Percentiles rank a stretch among this genome's conserved stretches.
These are phyloP conservation scores for Podabrus alpinus DNA, from an alignment of 2,888 invertebrate genomes.

Conservation along the genomic window DNA sequence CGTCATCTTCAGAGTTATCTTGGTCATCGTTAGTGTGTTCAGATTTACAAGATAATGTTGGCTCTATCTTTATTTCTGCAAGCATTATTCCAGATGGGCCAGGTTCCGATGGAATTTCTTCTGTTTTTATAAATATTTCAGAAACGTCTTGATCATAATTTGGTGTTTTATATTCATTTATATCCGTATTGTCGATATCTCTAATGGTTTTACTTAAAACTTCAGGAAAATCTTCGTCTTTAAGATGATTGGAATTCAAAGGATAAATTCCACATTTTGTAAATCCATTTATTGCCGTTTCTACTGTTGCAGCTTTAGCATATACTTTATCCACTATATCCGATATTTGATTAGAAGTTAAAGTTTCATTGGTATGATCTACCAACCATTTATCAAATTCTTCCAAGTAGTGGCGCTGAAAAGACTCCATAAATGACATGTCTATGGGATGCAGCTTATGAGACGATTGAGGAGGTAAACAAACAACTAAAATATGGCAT, in stretches of 20 bases:
- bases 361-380: background rate
- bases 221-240: background rate
- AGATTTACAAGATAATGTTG: background rate
- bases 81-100: background rate
- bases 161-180: background rate
- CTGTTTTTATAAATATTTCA: background rate
- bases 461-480: conserved; percentile 1
- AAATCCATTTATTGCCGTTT: conserved; percentile 8
- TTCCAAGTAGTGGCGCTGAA: background rate
- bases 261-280: conserved; percentile 16
- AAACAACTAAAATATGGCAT: background rate
- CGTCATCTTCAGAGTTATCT: background rate
- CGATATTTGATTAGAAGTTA: background rate
- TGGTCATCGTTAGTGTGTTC: background rate
- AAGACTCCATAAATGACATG: background rate
- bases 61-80: background rate
- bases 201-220: background rate
- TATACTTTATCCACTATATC: background rate
- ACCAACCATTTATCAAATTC: background rate
- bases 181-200: background rate
- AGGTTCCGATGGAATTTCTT: background rate
- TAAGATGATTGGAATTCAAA: conserved; percentile 4
- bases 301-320: background rate
- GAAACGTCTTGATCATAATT: background rate
- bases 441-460: background rate